These are phyloP conservation scores for Alsophila aescularia DNA, from an alignment of 2,888 invertebrate genomes.

Conservation along the genomic window DNA sequence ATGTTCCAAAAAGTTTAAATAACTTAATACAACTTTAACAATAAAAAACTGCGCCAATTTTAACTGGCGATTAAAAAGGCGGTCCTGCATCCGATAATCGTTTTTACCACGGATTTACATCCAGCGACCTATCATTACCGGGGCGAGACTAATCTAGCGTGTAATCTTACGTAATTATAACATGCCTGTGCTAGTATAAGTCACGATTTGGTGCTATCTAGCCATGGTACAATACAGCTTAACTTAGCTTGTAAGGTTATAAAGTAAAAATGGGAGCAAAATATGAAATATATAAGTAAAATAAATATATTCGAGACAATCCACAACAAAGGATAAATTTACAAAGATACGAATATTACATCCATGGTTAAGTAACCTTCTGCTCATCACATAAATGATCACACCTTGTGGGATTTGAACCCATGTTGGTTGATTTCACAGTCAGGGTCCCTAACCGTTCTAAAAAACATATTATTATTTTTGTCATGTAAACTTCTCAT, in stretches of 20 bases:
- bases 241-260: slow-evolving; percentile 3
- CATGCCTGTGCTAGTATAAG: slow-evolving; percentile 72
- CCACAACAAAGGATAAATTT: no score
- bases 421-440: no score
- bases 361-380: no score
- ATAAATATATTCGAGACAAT: no score
- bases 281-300: no score
- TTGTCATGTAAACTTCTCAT: no score
- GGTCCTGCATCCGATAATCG: slow-evolving; percentile 39
- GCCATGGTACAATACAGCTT: slow-evolving; percentile 42
- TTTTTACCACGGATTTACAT: slow-evolving; percentile 53
- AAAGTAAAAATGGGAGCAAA: no score
- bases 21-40: slow-evolving; percentile 1
- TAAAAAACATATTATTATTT: no score
- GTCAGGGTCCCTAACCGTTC: no score
- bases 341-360: no score
- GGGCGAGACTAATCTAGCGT: slow-evolving; percentile 62
- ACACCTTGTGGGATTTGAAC: no score
- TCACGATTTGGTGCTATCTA: slow-evolving; percentile 78
- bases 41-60: slow-evolving; percentile 24
- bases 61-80: slow-evolving; percentile 25
- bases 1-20: neutral
- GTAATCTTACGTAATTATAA: slow-evolving; percentile 82
- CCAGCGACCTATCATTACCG: slow-evolving; percentile 62
- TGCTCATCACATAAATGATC: no score